Evolutionary conservation across 2,113 vertebrate genomes (phyloP), one percentile per base, ranked within the genome.

Genomic region (Salvelinus alpinus): DNA sequence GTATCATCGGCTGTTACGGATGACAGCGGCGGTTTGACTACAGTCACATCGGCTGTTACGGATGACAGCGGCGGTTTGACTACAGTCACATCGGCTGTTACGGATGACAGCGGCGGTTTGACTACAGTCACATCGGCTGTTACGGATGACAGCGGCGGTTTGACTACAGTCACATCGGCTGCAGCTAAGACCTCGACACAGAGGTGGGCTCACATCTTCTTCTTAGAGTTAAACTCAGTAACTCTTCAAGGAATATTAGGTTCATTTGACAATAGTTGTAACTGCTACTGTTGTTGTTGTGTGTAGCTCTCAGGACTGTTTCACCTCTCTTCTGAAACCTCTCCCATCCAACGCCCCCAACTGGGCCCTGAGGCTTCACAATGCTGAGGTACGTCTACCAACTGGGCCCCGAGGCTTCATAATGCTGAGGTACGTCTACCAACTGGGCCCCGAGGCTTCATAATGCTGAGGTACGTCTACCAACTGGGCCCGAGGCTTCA

Each of bases 331-430:
- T 75, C 84, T 93, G 11, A 93, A 93, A 64, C 88, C 93, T 2
- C 80, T 95, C 79, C 91, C 89, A 6, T 84, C 92, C 80, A 93
- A 92, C 59, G 90, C 89, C 0, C 95, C 95, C 79, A 84, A 89
- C 1, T 96, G 95, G 95, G 94, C 95, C 0, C 78, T 78, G 31
- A 85, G 89, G 79, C 94, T 96, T 69, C 89, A 93, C 2, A 60
- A 22, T 4, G 59, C 59, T 60, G 59, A 60, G 59, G 59, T 60
- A 51, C 48, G 48, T 51, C 3, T 51, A 51, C 64, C 9, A n/a
- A 89, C 1, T 96, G 95, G 95, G 94, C 95, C 0, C 78, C 77
- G 29, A 85, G 89, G 79, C 94, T 96, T 69, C 89, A 93, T 7
- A 60, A 22, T 1, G 59, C 59, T 60, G 59, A 60, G 59, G 59